Conservation (phyloP, 2,888 invertebrate genomes). For the Anthrax anthrax region DNA sequence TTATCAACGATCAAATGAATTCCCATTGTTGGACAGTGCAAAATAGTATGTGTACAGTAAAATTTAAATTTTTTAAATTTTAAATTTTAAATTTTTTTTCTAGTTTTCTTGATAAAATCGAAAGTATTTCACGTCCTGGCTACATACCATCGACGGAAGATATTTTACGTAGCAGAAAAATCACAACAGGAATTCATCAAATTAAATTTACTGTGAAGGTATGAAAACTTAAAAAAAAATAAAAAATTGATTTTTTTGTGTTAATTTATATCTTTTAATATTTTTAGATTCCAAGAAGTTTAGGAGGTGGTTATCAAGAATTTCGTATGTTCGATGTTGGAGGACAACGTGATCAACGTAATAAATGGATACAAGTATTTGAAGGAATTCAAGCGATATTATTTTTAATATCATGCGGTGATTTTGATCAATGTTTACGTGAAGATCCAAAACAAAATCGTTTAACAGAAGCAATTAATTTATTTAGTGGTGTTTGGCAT, state of each 20-base stretch:
- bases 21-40: slow-evolving; percentile 65
- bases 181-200: slow-evolving; percentile 58
- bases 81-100: slow-evolving; percentile 14
- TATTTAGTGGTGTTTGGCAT: slow-evolving; percentile 66
- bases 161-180: slow-evolving; percentile 59
- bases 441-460: slow-evolving; percentile 58
- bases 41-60: slow-evolving; percentile 52
- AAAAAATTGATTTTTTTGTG: no score
- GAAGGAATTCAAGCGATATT: slow-evolving; percentile 70
- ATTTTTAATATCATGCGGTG: slow-evolving; percentile 65
- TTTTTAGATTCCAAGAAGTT: slow-evolving; percentile 44
- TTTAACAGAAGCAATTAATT: slow-evolving; percentile 50
- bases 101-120: slow-evolving; percentile 62
- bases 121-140: slow-evolving; percentile 43
- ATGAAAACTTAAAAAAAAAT: background rate
- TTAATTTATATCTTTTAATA: background rate
- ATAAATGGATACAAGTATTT: slow-evolving; percentile 76
- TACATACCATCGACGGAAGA: slow-evolving; percentile 64
- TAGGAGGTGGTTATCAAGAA: slow-evolving; percentile 54
- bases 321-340: slow-evolving; percentile 79
- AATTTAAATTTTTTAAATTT: background rate
- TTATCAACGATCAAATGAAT: slow-evolving; percentile 57
- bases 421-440: slow-evolving; percentile 61
- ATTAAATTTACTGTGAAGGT: slow-evolving; percentile 57
- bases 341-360: slow-evolving; percentile 65